phyloP scores from a whole-genome alignment of 1,140 invertebrate genomes.

The Pemphigus obesinymphae region DNA sequence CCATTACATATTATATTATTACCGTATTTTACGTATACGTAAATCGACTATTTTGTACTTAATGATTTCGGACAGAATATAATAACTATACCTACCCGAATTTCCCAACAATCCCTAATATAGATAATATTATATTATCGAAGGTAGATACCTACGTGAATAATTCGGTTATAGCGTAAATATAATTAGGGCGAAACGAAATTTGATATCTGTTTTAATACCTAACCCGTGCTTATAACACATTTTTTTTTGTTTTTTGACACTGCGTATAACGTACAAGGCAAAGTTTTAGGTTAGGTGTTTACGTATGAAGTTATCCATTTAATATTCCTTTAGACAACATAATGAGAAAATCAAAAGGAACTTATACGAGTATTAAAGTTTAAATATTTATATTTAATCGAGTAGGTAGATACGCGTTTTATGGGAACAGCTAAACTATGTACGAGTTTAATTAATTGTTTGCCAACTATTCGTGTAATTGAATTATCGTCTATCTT shows the following conservation, averaged over 20 bases:
- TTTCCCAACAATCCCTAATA: no score
- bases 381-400: not conserved
- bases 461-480: not conserved
- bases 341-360: not conserved
- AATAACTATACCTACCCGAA: no score
- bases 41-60: not conserved
- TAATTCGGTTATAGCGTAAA: not conserved
- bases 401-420: not conserved
- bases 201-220: no score
- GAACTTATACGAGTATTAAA: not conserved
- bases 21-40: not conserved
- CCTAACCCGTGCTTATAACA: not conserved
- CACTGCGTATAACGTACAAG: not conserved
- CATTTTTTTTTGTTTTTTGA: not conserved
- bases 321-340: not conserved
- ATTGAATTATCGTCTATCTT: not conserved
- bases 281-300: no score
- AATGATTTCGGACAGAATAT: not conserved
- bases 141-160: not conserved
- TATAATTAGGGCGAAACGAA: not conserved
- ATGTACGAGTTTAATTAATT: not conserved
- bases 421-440: not conserved
- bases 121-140: no score
- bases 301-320: not conserved
- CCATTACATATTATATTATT: not conserved